These are phyloP conservation scores for Papilio glaucus DNA, from an alignment of 1,140 invertebrate genomes.

Conservation along the genomic window DNA sequence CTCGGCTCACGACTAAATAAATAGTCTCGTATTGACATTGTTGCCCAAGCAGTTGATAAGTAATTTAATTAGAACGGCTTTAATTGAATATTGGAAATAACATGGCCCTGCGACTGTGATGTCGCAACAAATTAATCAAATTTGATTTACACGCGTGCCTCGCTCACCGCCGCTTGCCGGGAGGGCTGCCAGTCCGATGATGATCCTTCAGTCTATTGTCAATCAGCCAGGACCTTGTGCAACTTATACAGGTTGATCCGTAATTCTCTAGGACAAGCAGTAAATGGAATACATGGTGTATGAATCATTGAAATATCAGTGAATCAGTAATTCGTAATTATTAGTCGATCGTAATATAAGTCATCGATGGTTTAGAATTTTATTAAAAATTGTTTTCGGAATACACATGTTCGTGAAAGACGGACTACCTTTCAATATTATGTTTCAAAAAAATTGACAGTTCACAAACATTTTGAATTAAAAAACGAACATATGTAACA, in stretches of 20 bases:
- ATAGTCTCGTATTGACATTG: conserved; percentile 67
- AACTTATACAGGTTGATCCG: neutral
- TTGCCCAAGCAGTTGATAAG: conserved; percentile 63
- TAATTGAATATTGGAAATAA: conserved; percentile 65
- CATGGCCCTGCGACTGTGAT: conserved; percentile 44
- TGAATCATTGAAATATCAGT: neutral
- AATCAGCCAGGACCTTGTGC: neutral
- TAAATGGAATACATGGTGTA: neutral
- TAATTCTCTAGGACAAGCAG: neutral
- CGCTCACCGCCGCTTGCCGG: neutral
- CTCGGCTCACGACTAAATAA: conserved; percentile 68
- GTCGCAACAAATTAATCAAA: conserved; percentile 63
- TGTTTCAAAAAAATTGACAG: too few relatives aligned
- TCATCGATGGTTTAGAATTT: too few relatives aligned
- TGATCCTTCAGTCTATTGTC: neutral
- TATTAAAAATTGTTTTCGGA: too few relatives aligned
- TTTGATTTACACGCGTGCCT: conserved; percentile 47
- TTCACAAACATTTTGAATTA: too few relatives aligned
- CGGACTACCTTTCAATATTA: too few relatives aligned
- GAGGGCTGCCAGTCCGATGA: conserved; percentile 21
- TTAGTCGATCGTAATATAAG: too few relatives aligned
- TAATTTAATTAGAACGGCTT: conserved; percentile 71
- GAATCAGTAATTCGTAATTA: too few relatives aligned
- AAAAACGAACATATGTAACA: too few relatives aligned
- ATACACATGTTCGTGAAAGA: too few relatives aligned